phyloP scores from a whole-genome alignment of 1,140 invertebrate genomes.

The Drosophila lacteicornis region DNA sequence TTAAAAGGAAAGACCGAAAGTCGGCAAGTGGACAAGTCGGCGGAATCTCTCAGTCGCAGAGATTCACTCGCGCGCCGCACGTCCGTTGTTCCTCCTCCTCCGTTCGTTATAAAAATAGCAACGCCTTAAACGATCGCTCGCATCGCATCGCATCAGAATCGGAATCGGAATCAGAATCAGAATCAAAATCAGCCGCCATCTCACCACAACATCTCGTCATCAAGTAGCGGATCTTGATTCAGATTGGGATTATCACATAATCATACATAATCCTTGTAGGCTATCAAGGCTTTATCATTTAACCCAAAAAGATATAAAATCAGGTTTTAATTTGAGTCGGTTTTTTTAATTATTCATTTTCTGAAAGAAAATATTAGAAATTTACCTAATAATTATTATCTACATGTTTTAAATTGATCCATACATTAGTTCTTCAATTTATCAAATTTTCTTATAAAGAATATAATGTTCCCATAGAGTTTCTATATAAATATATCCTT shows the following conservation, averaged over 20 bases:
- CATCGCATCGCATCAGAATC: conserved; percentile 37
- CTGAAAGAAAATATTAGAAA: not conserved
- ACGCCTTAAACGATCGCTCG: conserved; percentile 41
- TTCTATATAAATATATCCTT: not conserved
- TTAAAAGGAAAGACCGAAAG: conserved; percentile 66
- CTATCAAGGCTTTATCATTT: not conserved
- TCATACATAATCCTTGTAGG: conserved; percentile 13
- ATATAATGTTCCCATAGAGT: no score
- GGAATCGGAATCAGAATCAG: conserved; percentile 12
- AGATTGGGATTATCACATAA: conserved; percentile 24
- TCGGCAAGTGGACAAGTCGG: conserved; percentile 21
- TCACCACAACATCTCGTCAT: conserved; percentile 8
- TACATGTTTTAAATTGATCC: no score
- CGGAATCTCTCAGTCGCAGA: conserved; percentile 47
- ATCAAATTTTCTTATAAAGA: no score
- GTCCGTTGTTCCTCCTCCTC: conserved; percentile 34
- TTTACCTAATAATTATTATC: no score
- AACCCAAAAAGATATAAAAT: not conserved
- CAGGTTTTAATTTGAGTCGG: not conserved
- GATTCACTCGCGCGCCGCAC: conserved; percentile 61
- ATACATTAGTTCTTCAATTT: not conserved
- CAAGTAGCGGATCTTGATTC: conserved; percentile 42
- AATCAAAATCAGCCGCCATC: not conserved
- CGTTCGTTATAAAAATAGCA: conserved; percentile 72
- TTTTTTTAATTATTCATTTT: not conserved